Conservation (phyloP, 2,797 vertebrate genomes). For the Neosilurus mollespiculum region DNA sequence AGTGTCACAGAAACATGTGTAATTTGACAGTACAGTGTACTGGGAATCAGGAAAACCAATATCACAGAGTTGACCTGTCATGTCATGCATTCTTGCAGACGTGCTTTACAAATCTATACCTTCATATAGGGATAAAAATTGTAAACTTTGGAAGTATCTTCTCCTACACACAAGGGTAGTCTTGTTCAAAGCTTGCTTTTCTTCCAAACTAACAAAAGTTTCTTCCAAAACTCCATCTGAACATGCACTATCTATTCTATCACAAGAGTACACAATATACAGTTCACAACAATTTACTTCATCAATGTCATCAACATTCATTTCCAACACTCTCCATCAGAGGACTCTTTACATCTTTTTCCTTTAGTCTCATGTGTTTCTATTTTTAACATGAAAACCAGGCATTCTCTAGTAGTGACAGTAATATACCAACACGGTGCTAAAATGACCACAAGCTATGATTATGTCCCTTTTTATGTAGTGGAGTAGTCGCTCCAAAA, state of each 20-base stretch:
- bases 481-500: not conserved
- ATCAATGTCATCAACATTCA: not conserved
- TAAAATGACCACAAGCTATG: constrained; percentile 20
- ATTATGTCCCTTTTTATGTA: not conserved
- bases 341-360: not conserved
- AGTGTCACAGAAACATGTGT: too few relatives aligned
- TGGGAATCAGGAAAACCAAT: not conserved
- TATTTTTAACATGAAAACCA: not conserved
- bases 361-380: not conserved
- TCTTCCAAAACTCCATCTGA: not conserved
- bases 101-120: not conserved
- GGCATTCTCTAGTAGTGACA: not conserved
- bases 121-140: not conserved
- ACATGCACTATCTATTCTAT: not conserved
- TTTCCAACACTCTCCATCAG: not conserved
- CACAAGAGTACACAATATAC: not conserved
- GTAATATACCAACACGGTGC: not conserved
- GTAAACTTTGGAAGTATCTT: not conserved
- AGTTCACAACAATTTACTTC: not conserved
- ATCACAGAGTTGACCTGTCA: not conserved
- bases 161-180: not conserved
- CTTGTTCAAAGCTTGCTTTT: not conserved
- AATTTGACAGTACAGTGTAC: too few relatives aligned
- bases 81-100: not conserved
- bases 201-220: not conserved